Conservation (phyloP, 2,888 invertebrate species). For the Allophyes oxyacanthae region DNA sequence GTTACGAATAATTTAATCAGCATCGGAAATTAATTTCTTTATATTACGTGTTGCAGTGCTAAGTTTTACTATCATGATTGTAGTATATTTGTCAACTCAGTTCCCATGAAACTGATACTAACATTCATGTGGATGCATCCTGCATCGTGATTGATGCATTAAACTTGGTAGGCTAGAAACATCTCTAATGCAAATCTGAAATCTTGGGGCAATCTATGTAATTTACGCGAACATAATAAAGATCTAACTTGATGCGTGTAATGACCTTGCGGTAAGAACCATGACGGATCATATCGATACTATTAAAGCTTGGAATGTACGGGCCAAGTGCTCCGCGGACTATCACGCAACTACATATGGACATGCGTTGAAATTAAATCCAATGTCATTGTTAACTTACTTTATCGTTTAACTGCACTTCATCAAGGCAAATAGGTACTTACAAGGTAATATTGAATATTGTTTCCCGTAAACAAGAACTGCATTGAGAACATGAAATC, state of each 20-base stretch:
- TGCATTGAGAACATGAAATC: slow-evolving; percentile 13
- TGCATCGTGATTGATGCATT: slow-evolving; percentile 39
- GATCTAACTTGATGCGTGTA: slow-evolving; percentile 58
- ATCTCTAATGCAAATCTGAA: slow-evolving; percentile 43
- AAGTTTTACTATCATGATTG: slow-evolving; percentile 18
- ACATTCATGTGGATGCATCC: slow-evolving; percentile 17
- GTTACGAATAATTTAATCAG: slow-evolving; percentile 38
- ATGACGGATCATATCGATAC: slow-evolving; percentile 70
- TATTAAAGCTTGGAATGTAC: slow-evolving; percentile 44
- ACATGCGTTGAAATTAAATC: slow-evolving; percentile 45
- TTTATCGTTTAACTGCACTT: slow-evolving; percentile 49
- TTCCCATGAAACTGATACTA: slow-evolving; percentile 40
- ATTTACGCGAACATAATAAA: slow-evolving; percentile 45
- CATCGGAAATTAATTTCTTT: slow-evolving; percentile 27
- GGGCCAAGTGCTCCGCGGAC: slow-evolving; percentile 32
- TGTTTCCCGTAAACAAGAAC: slow-evolving; percentile 12
- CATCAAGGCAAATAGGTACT: slow-evolving; percentile 40
- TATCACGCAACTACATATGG: slow-evolving; percentile 50
- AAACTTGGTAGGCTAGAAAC: slow-evolving; percentile 17
- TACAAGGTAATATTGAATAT: slow-evolving; percentile 36
- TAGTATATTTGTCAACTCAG: background rate
- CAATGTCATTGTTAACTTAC: slow-evolving; percentile 67
- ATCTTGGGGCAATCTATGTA: slow-evolving; percentile 43
- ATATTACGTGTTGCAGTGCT: slow-evolving; percentile 2
- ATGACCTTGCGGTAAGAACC: slow-evolving; percentile 66